Percentiles rank a stretch among this genome's conserved stretches.
Conservation (phyloP, 2,797 vertebrate genomes). For the Miichthys miiuy region DNA sequence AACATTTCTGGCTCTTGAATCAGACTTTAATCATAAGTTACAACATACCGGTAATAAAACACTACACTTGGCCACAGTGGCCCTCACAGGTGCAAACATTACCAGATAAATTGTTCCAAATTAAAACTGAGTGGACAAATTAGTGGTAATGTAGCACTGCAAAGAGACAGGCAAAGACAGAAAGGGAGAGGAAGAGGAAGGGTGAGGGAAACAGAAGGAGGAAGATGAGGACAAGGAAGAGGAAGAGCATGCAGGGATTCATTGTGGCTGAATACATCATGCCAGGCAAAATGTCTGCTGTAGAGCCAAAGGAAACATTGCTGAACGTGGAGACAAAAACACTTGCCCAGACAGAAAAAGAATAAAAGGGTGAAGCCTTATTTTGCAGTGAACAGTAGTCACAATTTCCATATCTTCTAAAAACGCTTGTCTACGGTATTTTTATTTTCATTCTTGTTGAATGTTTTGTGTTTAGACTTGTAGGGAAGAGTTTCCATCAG, state of each 20-base stretch:
- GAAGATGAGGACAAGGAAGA: slow-evolving; percentile 59
- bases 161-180: not conserved
- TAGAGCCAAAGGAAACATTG: slow-evolving; percentile 48
- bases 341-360: slow-evolving; percentile 35
- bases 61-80: not conserved
- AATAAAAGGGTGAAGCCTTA: slow-evolving; percentile 21
- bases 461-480: not conserved
- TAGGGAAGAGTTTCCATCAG: not conserved
- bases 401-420: not conserved
- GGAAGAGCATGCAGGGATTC: slow-evolving; percentile 44
- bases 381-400: not conserved
- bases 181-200: not conserved
- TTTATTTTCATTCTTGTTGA: not conserved
- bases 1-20: slow-evolving; percentile 2
- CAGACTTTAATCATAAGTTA: not conserved
- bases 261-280: slow-evolving; percentile 41
- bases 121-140: not conserved
- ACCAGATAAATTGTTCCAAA: not conserved
- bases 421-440: not conserved
- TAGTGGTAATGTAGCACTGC: not conserved
- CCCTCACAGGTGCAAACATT: slow-evolving; percentile 28
- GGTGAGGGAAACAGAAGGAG: slow-evolving; percentile 38
- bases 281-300: slow-evolving; percentile 31
- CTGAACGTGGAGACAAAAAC: slow-evolving; percentile 36
- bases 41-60: slow-evolving; percentile 18